Conservation (phyloP, 2,113 vertebrate genomes). For the Pithys albifrons region DNA sequence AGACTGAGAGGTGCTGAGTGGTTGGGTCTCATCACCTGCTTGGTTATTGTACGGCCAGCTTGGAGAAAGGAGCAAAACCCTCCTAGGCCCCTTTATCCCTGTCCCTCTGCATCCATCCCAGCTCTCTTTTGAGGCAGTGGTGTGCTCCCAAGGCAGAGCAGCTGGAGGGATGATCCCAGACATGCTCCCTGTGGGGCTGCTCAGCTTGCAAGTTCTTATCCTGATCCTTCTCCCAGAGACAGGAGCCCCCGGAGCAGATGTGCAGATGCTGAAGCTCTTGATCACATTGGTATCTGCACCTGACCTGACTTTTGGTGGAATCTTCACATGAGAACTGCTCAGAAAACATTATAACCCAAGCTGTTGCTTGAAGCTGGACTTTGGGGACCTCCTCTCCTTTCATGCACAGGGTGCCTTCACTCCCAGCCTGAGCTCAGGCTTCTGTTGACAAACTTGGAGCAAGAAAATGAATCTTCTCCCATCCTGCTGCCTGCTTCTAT, state of each 20-base stretch:
- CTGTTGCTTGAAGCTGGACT: accelerated
- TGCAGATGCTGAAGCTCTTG: background rate
- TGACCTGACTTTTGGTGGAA: background rate
- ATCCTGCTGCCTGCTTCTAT: background rate
- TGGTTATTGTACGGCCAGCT: background rate
- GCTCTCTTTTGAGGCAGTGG: background rate
- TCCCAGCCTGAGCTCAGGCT: background rate
- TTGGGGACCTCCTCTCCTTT: background rate
- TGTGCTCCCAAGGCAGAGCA: background rate
- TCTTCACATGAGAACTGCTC: background rate
- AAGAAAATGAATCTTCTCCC: background rate
- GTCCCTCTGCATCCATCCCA: background rate
- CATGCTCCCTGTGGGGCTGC: background rate
- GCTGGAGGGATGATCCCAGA: background rate
- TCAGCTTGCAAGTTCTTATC: background rate
- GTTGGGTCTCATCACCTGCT: background rate
- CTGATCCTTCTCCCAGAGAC: background rate
- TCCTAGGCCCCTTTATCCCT: background rate
- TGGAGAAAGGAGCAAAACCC: background rate
- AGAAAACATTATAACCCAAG: background rate
- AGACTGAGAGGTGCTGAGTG: background rate
- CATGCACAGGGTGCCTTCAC: background rate
- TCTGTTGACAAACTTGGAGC: background rate
- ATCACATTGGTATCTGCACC: background rate
- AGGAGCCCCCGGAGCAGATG: background rate